Evolutionary conservation across 1,140 invertebrate genomes (phyloP), one percentile per base, ranked within the genome.

Genomic region (Hydropsyche tenuis): DNA sequence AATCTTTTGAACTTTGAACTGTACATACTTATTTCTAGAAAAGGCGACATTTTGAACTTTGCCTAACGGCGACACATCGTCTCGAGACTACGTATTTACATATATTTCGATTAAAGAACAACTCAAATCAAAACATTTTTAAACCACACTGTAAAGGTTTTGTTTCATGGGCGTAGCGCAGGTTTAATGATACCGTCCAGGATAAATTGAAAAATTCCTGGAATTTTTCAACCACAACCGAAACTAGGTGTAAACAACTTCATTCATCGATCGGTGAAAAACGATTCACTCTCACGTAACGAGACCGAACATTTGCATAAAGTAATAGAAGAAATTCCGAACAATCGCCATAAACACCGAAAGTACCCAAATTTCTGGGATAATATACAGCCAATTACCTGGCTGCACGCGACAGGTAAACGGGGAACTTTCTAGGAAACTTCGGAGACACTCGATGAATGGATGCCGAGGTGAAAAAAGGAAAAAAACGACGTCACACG

Each of bases 191-290:
- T 60, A 12, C 11, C 16, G 42, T 64, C 27, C 2, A 56, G 48
- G 63, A n/a, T 45, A 45, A 65, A 65, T 56, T 70, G 48, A 70
- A 70, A 70, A 70, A 70, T 70, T 70, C 68, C 68, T 37, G 20
- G 48, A 70, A 70, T 70, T 56, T 42, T n/a, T 11, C 7, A 60
- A 7, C 11, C 16, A 22, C 9, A 56, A 70, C 68, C 37, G 56
- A 70, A 70, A 70, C 46, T 27, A 70, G 48, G 68, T 46, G 68
- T 42, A 56, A 70, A 70, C 68, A 70, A 70, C 68, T 70, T 70
- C 68, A 70, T 70, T 70, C 68, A 70, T 70, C 48, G 27, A n/a
- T 23, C 3, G 14, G 22, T 27, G 9, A 53, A 20, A 53, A 53
- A 53, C 48, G 16, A 18, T 16, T 53, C 9, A 53, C 48, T 5